Evolutionary conservation across 2,797 vertebrate genomes (phyloP).

Genomic region (Sebastes itinus): DNA sequence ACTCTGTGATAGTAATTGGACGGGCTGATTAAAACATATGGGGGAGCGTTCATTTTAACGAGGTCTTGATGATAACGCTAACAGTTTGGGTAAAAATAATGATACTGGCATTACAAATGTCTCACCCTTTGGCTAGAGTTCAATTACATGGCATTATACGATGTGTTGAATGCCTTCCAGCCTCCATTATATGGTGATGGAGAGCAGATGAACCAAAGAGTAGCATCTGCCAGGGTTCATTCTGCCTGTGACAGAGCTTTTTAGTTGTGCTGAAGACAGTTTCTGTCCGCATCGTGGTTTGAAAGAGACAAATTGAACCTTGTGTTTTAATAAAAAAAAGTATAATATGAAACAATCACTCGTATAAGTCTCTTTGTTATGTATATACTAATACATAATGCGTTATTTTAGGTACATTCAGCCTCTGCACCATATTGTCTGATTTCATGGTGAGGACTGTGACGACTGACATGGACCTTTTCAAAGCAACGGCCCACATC

Average conservation of each 20-base stretch:
- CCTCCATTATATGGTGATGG: slow-evolving; percentile 31
- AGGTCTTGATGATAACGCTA: slow-evolving; percentile 37
- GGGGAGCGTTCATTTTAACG: slow-evolving; percentile 39
- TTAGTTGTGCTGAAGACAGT: not conserved
- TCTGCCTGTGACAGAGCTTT: slow-evolving; percentile 3
- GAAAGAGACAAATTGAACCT: not conserved
- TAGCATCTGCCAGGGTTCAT: slow-evolving; percentile 37
- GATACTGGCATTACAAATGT: slow-evolving; percentile 31
- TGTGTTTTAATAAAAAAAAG: not conserved
- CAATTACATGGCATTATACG: slow-evolving; percentile 32
- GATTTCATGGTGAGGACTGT: slow-evolving; percentile 6
- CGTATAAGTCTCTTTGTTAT: not conserved
- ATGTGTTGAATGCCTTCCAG: slow-evolving; percentile 54
- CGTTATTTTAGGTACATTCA: not conserved
- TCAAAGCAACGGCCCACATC: not conserved
- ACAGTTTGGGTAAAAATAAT: slow-evolving; percentile 47
- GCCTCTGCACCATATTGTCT: not conserved
- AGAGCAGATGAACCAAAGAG: slow-evolving; percentile 37
- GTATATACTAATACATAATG: no score
- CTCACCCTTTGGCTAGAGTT: slow-evolving; percentile 38
- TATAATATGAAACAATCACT: not conserved
- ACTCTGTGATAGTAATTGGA: slow-evolving; percentile 38
- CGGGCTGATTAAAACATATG: slow-evolving; percentile 47
- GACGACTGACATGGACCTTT: slow-evolving; percentile 1
- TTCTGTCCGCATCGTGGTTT: not conserved